phyloP scores from a whole-genome alignment of 2,888 invertebrate species.

The Crepidodera aurea region DNA sequence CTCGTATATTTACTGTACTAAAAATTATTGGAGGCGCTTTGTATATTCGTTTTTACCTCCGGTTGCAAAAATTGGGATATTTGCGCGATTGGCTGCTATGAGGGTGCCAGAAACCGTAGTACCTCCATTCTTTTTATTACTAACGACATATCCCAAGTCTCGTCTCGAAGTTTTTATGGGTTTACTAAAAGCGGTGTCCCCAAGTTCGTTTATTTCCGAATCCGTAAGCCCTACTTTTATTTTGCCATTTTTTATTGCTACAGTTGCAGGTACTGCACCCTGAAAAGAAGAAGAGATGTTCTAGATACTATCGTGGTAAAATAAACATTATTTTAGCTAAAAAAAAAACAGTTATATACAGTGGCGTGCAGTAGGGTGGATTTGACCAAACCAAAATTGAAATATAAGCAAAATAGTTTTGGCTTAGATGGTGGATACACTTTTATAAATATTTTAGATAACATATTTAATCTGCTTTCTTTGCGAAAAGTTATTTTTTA shows the following conservation, averaged over 20 bases:
- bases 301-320: no score
- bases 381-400: no score
- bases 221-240: slow-evolving; percentile 79
- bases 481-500: no score
- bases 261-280: slow-evolving; percentile 91
- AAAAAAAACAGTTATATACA: no score
- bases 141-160: slow-evolving; percentile 80
- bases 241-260: slow-evolving; percentile 86
- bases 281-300: slow-evolving; percentile 57
- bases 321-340: no score
- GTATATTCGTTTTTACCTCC: slow-evolving; percentile 77
- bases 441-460: no score
- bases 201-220: slow-evolving; percentile 72
- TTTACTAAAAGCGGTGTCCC: slow-evolving; percentile 61
- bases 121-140: slow-evolving; percentile 80
- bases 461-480: no score
- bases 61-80: slow-evolving; percentile 92
- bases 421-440: no score
- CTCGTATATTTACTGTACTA: no score
- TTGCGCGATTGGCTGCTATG: slow-evolving; percentile 80
- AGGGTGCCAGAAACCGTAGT: slow-evolving; percentile 97
- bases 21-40: no score
- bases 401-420: no score
- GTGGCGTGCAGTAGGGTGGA: no score
- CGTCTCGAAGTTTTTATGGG: slow-evolving; percentile 86